phyloP scores from a whole-genome alignment of 1,140 invertebrate species.

The Drosophila asahinai region DNA sequence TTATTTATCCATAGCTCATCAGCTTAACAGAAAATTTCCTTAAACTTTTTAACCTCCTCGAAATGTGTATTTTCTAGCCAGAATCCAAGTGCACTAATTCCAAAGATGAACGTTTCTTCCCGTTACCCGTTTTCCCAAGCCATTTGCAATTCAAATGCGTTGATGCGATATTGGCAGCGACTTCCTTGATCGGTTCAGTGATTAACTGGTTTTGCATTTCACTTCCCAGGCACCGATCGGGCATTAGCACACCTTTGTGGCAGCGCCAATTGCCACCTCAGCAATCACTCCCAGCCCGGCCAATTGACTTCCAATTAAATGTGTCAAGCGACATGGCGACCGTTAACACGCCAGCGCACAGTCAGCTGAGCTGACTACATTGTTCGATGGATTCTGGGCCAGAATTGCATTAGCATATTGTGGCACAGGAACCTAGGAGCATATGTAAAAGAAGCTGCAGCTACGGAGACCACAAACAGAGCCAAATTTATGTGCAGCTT shows the following conservation, averaged over 20 bases:
- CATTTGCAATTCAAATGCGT: slow-evolving; percentile 26
- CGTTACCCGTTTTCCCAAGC: background rate
- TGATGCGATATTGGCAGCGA: slow-evolving; percentile 15
- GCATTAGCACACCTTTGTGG: slow-evolving; percentile 43
- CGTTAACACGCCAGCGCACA: slow-evolving; percentile 27
- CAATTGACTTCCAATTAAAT: slow-evolving; percentile 82
- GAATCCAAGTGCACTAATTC: background rate
- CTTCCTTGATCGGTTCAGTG: slow-evolving; percentile 48
- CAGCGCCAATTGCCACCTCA: slow-evolving; percentile 48
- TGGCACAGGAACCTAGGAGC: slow-evolving; percentile 20
- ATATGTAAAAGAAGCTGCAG: slow-evolving; percentile 23
- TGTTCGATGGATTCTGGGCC: slow-evolving; percentile 15
- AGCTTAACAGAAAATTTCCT: background rate
- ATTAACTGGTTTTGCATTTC: slow-evolving; percentile 40
- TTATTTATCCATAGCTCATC: too few relatives aligned
- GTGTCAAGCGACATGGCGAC: slow-evolving; percentile 53
- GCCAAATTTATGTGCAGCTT: slow-evolving; percentile 67
- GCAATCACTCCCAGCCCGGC: slow-evolving; percentile 44
- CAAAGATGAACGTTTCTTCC: background rate
- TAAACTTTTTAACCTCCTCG: background rate
- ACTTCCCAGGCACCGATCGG: slow-evolving; percentile 17
- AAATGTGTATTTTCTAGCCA: background rate
- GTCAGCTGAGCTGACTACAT: slow-evolving; percentile 3
- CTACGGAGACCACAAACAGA: slow-evolving; percentile 41
- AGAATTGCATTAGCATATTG: slow-evolving; percentile 80